These are phyloP conservation scores for Mesembrinibis cayennensis DNA, from an alignment of 2,113 vertebrate genomes.

Conservation along the genomic window DNA sequence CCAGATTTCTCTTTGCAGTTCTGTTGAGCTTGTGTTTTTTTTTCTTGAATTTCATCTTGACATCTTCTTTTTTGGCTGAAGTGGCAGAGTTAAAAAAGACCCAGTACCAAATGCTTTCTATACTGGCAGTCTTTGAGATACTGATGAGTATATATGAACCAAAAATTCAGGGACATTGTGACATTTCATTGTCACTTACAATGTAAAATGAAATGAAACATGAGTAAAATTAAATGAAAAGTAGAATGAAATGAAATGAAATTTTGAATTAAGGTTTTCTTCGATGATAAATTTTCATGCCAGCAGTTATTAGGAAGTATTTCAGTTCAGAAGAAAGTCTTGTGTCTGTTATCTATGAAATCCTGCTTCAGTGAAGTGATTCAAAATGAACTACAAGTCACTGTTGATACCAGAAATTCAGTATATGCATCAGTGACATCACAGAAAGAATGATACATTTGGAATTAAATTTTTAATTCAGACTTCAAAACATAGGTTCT, in stretches of 20 bases:
- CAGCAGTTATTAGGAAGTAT: not conserved
- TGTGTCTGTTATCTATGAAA: not conserved
- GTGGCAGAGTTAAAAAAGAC: not conserved
- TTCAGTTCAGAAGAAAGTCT: not conserved
- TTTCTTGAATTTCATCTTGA: not conserved
- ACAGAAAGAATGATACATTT: not conserved
- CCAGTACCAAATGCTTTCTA: not conserved
- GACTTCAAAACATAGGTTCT: not conserved
- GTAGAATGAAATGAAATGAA: not conserved
- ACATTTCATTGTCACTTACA: not conserved
- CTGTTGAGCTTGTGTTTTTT: not conserved
- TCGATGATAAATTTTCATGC: not conserved
- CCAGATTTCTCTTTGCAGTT: not conserved
- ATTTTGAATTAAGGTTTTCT: not conserved
- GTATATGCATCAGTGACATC: not conserved
- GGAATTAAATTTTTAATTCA: not conserved
- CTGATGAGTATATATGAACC: not conserved
- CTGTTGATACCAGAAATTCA: not conserved
- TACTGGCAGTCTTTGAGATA: not conserved
- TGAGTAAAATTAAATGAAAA: not conserved
- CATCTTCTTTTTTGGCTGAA: not conserved
- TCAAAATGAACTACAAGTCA: not conserved
- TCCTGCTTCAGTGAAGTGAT: not conserved
- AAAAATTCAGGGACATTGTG: not conserved
- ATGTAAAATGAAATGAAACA: not conserved